Percentiles rank a stretch among this genome's conserved stretches.
Evolutionary conservation across 2,113 vertebrate genomes (phyloP).

Genomic region (Kobus ellipsiprymnus): DNA sequence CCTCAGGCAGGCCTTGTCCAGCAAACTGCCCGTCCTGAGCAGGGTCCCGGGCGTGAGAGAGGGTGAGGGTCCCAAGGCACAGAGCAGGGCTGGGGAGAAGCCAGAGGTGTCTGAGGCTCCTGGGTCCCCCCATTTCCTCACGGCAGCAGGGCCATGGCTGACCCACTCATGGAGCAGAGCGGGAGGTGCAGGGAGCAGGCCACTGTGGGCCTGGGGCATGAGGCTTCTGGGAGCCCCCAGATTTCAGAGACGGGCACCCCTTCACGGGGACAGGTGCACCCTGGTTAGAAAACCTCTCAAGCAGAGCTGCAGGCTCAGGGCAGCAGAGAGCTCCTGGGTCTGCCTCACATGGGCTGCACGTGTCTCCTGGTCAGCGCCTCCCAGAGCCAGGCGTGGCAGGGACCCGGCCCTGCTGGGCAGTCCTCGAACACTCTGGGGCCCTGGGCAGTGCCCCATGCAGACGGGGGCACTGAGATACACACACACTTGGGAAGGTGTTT

Average conservation of each 20-base stretch:
- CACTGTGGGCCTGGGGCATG: accelerated
- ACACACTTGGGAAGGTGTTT: accelerated
- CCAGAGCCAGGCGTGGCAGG: neutral
- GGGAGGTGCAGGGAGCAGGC: neutral
- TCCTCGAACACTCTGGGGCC: neutral
- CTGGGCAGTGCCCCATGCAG: too few species aligned
- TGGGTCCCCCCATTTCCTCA: accelerated
- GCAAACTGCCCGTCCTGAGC: too few species aligned
- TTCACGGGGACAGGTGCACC: accelerated
- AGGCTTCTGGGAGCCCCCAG: accelerated
- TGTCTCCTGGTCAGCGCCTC: accelerated
- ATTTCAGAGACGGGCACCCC: too few species aligned
- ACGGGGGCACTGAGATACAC: too few species aligned
- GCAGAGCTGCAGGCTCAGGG: accelerated
- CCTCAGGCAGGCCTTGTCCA: neutral
- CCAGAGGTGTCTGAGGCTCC: neutral
- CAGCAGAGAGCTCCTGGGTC: neutral
- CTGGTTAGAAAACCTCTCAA: neutral
- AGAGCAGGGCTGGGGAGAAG: neutral
- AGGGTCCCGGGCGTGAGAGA: neutral
- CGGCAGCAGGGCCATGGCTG: too few species aligned
- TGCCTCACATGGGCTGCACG: accelerated
- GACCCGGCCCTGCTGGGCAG: neutral
- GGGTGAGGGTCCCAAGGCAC: too few species aligned
- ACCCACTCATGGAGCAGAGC: neutral